Evolutionary conservation across 1,140 invertebrate species (phyloP).

Genomic region (Muscidifurax raptorellus): DNA sequence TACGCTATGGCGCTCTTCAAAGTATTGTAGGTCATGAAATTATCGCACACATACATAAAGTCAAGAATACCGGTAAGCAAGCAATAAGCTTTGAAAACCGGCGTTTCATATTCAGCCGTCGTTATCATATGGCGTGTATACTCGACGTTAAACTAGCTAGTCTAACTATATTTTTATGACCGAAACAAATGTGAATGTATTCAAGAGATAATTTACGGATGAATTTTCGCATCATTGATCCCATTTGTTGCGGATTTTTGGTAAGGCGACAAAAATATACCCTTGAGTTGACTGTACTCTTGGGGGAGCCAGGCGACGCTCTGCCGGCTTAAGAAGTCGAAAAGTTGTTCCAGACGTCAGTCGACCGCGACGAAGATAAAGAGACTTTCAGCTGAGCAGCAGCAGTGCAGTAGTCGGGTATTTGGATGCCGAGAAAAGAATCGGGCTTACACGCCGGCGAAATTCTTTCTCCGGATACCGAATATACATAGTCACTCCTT

Average conservation of each 20-base stretch:
- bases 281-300: not conserved
- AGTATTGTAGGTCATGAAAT: not conserved
- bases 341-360: constrained; percentile 58
- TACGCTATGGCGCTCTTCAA: too few species aligned
- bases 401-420: not conserved
- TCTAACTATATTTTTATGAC: too few species aligned
- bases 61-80: too few species aligned
- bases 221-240: not conserved
- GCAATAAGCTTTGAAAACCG: too few species aligned
- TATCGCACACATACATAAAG: too few species aligned
- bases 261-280: not conserved
- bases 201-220: not conserved
- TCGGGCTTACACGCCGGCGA: not conserved
- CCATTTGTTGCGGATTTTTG: not conserved
- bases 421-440: constrained; percentile 5
- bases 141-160: too few species aligned
- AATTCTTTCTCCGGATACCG: not conserved
- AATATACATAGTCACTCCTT: not conserved
- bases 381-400: constrained; percentile 28
- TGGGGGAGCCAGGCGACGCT: not conserved
- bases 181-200: too few species aligned
- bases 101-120: too few species aligned
- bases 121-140: too few species aligned
- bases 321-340: constrained; percentile 21
- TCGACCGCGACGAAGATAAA: constrained; percentile 54